phyloP scores from a whole-genome alignment of 2,113 vertebrate genomes.

The Pycnonotus jocosus region DNA sequence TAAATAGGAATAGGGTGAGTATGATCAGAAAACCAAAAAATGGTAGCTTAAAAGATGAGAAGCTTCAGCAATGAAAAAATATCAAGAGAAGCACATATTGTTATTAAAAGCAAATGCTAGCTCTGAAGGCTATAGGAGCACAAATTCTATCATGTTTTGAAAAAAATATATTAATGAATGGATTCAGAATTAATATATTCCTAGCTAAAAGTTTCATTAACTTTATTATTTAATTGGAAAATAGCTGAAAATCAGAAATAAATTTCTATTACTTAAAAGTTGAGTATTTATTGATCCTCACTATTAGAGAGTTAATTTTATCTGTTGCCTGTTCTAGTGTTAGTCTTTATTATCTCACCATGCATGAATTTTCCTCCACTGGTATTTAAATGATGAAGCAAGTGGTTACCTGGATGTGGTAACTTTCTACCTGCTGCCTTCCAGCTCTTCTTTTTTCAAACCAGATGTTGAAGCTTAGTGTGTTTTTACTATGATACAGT shows the following conservation, averaged over 20 bases:
- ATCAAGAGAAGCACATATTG: not conserved
- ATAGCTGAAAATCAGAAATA: not conserved
- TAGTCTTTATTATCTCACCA: not conserved
- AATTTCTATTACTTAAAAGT: not conserved
- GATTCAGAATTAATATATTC: not conserved
- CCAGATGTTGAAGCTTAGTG: not conserved
- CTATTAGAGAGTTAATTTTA: not conserved
- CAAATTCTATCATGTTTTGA: not conserved
- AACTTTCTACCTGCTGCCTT: not conserved
- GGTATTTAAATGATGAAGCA: not conserved
- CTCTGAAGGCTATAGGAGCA: not conserved
- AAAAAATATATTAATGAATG: not conserved
- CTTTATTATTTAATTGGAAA: not conserved
- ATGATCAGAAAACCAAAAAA: not conserved
- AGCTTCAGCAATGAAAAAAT: not conserved
- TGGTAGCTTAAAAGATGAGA: not conserved
- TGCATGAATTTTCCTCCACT: not conserved
- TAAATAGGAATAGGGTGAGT: not conserved
- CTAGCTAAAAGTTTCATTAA: not conserved
- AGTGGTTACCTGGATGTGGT: not conserved
- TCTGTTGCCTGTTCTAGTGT: not conserved
- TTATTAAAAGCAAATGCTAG: not conserved
- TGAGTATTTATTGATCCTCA: not conserved
- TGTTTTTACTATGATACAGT: not conserved
- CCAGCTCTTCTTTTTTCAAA: not conserved